Evolutionary conservation across 2,113 vertebrate species (phyloP), one percentile per base, ranked within the genome.

Genomic region (Plestiodon gilberti): DNA sequence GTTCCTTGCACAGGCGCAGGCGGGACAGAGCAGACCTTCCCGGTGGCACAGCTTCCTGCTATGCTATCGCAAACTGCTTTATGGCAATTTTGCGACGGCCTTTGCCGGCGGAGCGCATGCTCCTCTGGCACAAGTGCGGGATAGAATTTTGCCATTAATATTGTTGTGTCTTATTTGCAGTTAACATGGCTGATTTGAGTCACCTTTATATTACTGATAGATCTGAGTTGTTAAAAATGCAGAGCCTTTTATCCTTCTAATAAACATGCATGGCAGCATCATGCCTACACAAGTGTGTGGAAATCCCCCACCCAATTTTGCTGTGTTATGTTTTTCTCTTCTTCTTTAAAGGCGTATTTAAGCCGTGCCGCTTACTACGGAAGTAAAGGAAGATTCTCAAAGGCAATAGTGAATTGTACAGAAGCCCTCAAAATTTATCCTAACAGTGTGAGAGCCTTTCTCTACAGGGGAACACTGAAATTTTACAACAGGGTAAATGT

Each of bases 381-480:
- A 70, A 89, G 92, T 67, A 93, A 97, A 89, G 95, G 95, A 11
- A 96, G 96, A 92, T 97, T 95, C 59, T 95, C 96, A 10, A 97
- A 97, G 89, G 97, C 96, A 84, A 96, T 98, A 83, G 92, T 97
- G 87, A 97, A 96, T 89, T 97, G 97, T 93, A 97, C 95, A 1
- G 96, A 97, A 81, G 97, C 96, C 4, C 94, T 97, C 78, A 96
- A 84, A 93, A 94, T 98, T 89, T 90, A 96, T 88, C 97, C 96
- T 23, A 89, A 87, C 15, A 96, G 96, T 57, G 91, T 93, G 55
- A 94, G 81, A 89, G 97, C 95, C 64, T 96, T 96, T 78, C 92
- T 97, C 70, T 97, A 95, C 85, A 93, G 96, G 96, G 97, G 97
- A 82, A 95, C 95, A 90, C 92, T 98, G 83, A 97, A 97, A 90